These are phyloP conservation scores for Chanos chanos DNA, from an alignment of 2,797 vertebrate genomes.

Conservation along the genomic window DNA sequence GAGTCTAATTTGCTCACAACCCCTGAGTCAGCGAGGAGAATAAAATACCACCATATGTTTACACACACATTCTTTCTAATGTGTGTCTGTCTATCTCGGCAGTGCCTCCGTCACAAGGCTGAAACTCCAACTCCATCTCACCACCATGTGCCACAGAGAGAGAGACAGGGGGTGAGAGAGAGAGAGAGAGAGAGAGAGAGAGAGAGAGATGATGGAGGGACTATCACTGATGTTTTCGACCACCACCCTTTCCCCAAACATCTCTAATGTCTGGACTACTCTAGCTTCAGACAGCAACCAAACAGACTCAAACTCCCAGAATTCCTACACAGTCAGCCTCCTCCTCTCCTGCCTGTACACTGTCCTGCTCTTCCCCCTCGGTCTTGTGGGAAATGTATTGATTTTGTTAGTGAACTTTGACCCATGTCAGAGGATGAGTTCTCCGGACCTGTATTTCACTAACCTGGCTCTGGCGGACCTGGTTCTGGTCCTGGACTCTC, in stretches of 20 bases:
- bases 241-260: background rate
- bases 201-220: background rate
- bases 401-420: constrained; percentile 85
- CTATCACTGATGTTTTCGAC: background rate
- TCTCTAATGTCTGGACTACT: background rate
- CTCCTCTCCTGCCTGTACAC: constrained; percentile 84
- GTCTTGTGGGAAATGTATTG: constrained; percentile 85
- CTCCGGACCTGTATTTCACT: constrained; percentile 87
- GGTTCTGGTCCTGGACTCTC: constrained; percentile 83
- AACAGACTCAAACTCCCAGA: constrained; percentile 51
- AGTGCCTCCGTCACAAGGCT: too few species aligned
- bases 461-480: constrained; percentile 86
- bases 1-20: too few species aligned
- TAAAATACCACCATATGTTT: too few species aligned
- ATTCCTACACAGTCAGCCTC: constrained; percentile 73
- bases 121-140: too few species aligned
- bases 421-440: constrained; percentile 75
- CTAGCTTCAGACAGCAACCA: constrained; percentile 37
- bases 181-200: background rate
- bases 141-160: too few species aligned
- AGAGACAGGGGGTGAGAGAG: background rate
- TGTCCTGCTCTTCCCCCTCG: constrained; percentile 83
- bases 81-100: too few species aligned
- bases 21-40: too few species aligned
- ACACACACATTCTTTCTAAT: too few species aligned